Base-by-base conservation (phyloP, 1,140 invertebrate species). In the Caenorhabditis remanei region DNA sequence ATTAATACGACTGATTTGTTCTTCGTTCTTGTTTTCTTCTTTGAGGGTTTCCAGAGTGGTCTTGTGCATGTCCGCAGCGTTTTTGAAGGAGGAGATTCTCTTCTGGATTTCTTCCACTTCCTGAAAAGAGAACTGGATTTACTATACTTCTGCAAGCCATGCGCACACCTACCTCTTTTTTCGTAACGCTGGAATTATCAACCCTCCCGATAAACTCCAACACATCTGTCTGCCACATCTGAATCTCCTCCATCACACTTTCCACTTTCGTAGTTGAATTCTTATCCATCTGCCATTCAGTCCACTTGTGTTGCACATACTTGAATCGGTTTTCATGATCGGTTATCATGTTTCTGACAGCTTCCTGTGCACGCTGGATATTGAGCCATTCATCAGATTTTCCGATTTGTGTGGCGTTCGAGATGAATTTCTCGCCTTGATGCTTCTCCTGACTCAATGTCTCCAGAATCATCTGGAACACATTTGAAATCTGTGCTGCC, bases 391-490 rank as follows among this genome's bases (percentile, higher is more conserved):
- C 50, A 83, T 91, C 90, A 13, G 84, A 46, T 32, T 53, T 83
- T 14, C 40, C 83, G 19, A 88, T 83, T 21, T 84, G 41, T 14
- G 88, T 89, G 0, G 89, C 89, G 56, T 75, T 71, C 4, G 87
- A 53, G 24, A 90, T 86, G 48, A 90, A 92, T 83, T 88, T 88
- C 55, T 90, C 85, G 88, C 87, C 87, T 84, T 89, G 88, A 46
- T 84, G 67, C 50, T 84, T 87, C 55, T 88, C 89, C 55, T 89
- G 89, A 43, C 48, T 58, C 58, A 92, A 83, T 14, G 91, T 87
- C 21, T 90, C 89, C 14, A 90, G 83, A 83, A 92, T 87, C 83
- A 89, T 89, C 50, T 92, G 87, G 56, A 92, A 90, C 8, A 92
- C 87, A 83, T 92, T 91, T 48, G 63, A 83, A 88, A 92, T 90